Conservation (phyloP, 2,888 invertebrate genomes). For the Dexiosoma caninum region DNA sequence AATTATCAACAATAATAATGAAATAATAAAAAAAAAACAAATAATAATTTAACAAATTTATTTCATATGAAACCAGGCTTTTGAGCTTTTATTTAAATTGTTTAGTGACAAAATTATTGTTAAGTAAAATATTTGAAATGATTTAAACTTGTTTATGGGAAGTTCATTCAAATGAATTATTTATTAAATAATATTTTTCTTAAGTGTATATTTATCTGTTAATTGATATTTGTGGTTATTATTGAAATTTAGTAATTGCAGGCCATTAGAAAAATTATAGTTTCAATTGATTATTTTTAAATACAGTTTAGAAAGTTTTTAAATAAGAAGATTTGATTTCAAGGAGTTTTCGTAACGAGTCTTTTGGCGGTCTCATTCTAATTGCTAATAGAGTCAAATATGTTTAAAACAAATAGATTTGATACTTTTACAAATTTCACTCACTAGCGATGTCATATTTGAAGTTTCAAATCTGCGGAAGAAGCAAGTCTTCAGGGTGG, state of each 20-base stretch:
- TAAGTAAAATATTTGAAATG: neutral
- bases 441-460: too few species aligned
- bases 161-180: neutral
- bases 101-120: conserved; percentile 1
- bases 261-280: neutral
- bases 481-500: too few species aligned
- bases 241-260: conserved; percentile 5
- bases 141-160: conserved; percentile 29
- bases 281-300: neutral
- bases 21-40: neutral
- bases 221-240: conserved; percentile 4
- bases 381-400: too few species aligned
- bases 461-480: too few species aligned
- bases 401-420: too few species aligned
- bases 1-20: conserved; percentile 1
- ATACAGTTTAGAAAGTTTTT: neutral
- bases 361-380: too few species aligned
- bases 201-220: neutral
- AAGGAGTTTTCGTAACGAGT: too few species aligned
- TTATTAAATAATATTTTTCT: conserved; percentile 4
- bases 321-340: neutral
- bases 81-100: conserved; percentile 1
- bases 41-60: conserved; percentile 19
- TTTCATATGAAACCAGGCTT: conserved; percentile 7
- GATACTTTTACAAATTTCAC: too few species aligned